Conservation (phyloP, 2,888 invertebrate species). For the Alentia gelatinosa region DNA sequence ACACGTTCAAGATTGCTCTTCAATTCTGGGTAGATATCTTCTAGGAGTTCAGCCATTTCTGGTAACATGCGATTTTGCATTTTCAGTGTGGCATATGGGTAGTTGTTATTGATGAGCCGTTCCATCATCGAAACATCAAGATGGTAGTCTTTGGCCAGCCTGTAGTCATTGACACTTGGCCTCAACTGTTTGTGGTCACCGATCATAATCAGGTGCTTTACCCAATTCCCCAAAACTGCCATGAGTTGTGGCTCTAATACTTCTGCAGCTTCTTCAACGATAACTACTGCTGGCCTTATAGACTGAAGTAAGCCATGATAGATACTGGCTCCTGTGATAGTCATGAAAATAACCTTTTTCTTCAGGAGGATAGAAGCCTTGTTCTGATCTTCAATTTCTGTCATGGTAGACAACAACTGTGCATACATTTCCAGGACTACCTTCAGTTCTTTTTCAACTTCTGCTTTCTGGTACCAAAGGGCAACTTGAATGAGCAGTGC, state of each 20-base stretch:
- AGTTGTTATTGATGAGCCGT: conserved; percentile 60
- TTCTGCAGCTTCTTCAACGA: conserved; percentile 64
- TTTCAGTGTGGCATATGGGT: conserved; percentile 49
- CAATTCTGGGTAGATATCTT: conserved; percentile 61
- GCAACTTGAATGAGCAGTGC: conserved; percentile 53
- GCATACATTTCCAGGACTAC: conserved; percentile 17
- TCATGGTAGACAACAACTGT: background rate
- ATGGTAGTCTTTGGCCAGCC: conserved; percentile 55
- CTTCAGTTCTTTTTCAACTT: conserved; percentile 35
- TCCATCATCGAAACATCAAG: conserved; percentile 64
- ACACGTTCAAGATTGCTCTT: conserved; percentile 58
- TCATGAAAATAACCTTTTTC: conserved; percentile 60
- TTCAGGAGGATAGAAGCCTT: conserved; percentile 8
- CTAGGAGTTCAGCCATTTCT: conserved; percentile 59
- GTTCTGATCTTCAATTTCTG: conserved; percentile 53
- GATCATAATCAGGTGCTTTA: conserved; percentile 61
- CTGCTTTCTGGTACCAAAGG: conserved; percentile 22
- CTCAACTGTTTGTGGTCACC: conserved; percentile 64
- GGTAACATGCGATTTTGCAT: conserved; percentile 63
- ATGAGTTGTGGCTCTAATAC: conserved; percentile 63
- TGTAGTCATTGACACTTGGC: conserved; percentile 60
- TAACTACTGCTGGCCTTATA: conserved; percentile 58
- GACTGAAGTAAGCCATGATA: conserved; percentile 52
- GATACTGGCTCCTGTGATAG: conserved; percentile 63
- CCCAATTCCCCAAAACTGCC: conserved; percentile 58